Evolutionary conservation across 1,140 invertebrate genomes (phyloP).

Genomic region (Nymphalis io): DNA sequence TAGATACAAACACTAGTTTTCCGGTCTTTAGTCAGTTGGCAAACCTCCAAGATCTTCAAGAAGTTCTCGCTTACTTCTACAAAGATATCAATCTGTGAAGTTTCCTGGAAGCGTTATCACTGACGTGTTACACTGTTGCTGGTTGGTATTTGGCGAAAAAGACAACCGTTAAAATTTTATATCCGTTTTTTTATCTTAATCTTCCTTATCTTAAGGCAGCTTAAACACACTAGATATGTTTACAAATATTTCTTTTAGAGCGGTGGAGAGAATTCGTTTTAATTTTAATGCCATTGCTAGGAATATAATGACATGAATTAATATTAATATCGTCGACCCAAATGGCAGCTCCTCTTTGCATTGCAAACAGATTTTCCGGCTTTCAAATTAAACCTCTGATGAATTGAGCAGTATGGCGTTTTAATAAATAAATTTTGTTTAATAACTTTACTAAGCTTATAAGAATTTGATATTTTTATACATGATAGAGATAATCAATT

Average conservation of each 20-base stretch:
- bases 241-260: background rate
- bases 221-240: background rate
- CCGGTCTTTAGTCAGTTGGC: constrained; percentile 1
- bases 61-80: constrained; percentile 1
- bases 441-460: background rate
- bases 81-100: constrained; percentile 8
- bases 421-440: constrained; percentile 5
- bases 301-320: constrained; percentile 22
- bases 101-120: constrained; percentile 1
- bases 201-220: no score
- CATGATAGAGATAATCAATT: no score
- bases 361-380: constrained; percentile 25
- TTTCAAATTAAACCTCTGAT: constrained; percentile 13
- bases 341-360: constrained; percentile 20
- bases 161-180: background rate
- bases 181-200: no score
- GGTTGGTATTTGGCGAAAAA: background rate
- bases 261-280: background rate
- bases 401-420: constrained; percentile 10
- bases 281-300: background rate
- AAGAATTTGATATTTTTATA: no score
- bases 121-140: constrained; percentile 2
- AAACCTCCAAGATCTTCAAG: background rate
- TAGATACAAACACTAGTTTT: constrained; percentile 9
- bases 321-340: constrained; percentile 20